phyloP scores from a whole-genome alignment of 2,113 vertebrate species.

The Vidua macroura region DNA sequence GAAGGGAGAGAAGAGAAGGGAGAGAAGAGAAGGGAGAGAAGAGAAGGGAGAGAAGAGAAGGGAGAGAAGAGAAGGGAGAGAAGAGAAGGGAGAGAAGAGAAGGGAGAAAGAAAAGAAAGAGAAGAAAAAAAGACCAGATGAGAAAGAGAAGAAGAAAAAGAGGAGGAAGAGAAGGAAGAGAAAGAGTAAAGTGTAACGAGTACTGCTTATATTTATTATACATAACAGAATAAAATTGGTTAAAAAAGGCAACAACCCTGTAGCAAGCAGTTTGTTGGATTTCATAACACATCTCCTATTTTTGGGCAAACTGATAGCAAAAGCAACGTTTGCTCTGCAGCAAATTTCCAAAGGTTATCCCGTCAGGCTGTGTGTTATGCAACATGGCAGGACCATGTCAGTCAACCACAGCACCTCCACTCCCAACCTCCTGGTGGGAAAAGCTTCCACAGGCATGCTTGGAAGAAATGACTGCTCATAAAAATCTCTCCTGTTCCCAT shows the following conservation, averaged over 20 bases:
- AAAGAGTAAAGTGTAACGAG: background rate
- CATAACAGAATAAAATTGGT: background rate
- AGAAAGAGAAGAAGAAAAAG: background rate
- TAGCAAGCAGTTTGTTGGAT: background rate
- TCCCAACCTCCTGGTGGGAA: background rate
- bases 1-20: background rate
- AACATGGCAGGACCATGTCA: background rate
- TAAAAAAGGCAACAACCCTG: background rate
- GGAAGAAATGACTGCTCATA: background rate
- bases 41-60: too few relatives aligned
- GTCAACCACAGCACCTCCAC: background rate
- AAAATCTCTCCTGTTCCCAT: background rate
- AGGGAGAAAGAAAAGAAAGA: too few relatives aligned
- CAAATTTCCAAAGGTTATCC: background rate
- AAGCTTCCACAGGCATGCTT: background rate
- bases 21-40: background rate
- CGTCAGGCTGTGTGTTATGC: background rate
- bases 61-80: too few relatives aligned
- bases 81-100: background rate
- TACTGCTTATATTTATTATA: background rate
- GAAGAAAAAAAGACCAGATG: background rate
- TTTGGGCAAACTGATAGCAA: conserved; percentile 1
- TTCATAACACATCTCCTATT: background rate
- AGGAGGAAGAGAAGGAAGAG: background rate
- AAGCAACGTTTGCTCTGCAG: background rate